Evolutionary conservation across 2,797 vertebrate species (phyloP).

Genomic region (Danio kyathit): DNA sequence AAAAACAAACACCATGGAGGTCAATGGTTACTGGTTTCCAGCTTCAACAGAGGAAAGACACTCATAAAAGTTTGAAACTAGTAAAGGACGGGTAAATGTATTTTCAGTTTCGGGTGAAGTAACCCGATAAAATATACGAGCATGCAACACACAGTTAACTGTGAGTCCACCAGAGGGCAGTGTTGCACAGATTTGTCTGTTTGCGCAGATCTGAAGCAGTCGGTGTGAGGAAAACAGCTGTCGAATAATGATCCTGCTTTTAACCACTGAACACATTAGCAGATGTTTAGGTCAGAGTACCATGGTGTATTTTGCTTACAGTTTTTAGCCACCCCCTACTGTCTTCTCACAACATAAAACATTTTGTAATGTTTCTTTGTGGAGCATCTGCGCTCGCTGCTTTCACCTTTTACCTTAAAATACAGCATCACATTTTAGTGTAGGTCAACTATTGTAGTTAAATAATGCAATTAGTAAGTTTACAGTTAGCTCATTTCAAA

Average conservation of each 20-base stretch:
- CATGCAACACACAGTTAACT: too few relatives aligned
- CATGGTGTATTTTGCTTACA: constrained; percentile 9
- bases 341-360: not conserved
- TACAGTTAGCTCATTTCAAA: not conserved
- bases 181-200: not conserved
- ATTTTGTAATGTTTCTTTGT: not conserved
- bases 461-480: not conserved
- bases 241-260: not conserved
- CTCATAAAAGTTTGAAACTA: too few relatives aligned
- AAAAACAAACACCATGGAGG: too few relatives aligned
- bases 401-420: not conserved
- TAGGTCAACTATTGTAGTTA: not conserved
- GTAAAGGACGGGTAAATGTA: too few relatives aligned
- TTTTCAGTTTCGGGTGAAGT: too few relatives aligned
- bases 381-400: not conserved
- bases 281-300: constrained; percentile 34
- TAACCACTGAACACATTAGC: constrained; percentile 19
- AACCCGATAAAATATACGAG: too few relatives aligned
- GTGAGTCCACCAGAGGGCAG: constrained; percentile 6
- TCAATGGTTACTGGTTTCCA: too few relatives aligned
- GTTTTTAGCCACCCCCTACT: not conserved
- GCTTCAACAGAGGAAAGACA: too few relatives aligned
- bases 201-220: not conserved
- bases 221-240: not conserved
- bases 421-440: not conserved